Evolutionary conservation across 2,797 vertebrate genomes (phyloP), one percentile per base, ranked within the genome.

Genomic region (Synaphobranchus kaupii): DNA sequence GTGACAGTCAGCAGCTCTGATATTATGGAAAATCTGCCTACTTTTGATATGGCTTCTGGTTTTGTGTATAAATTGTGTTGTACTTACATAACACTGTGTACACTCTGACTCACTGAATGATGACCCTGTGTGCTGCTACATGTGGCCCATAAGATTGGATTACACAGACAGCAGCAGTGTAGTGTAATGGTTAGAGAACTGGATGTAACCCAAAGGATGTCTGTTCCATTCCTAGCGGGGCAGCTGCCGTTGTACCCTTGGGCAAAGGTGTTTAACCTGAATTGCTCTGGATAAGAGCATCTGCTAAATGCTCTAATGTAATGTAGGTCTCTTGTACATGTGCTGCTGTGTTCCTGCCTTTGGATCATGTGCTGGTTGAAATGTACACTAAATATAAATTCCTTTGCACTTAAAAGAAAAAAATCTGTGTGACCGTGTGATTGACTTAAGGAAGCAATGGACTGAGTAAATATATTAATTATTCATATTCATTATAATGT

Each of bases 31-130:
- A 52, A 52, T 0, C 54, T 56, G 50, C 50, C 8, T 12, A 52
- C 0, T 1, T 12, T 13, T 0, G 54, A 12, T 56, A 17, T 56
- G 54, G 13, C 15, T 15, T 56, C 54, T 56, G 54, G 54, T 15
- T 3, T 56, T 56, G 54, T 13, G 54, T 56, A 15, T 56, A 17
- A 56, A n/a, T 66, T 71, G 85, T 31, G 52, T 48, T 60, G 15
- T 31, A 39, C 10, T 13, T 60, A 17, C 83, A 9, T 31, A 56
- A 34, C 39, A 34, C 20, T 63, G 2, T n/a, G n/a, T n/a, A n/a
- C n/a, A n/a, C 63, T 84, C 15, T 56, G 84, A 44, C 63, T 39
- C 84, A 63, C 39, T 60, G 83, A 60, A 52, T 34, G n/a, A n/a
- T 56, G n/a, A 44, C 47, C 44, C 8, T 66, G 34, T 22, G 25